Conservation (phyloP, 2,888 invertebrate genomes). For the Nemoura dubitans region DNA sequence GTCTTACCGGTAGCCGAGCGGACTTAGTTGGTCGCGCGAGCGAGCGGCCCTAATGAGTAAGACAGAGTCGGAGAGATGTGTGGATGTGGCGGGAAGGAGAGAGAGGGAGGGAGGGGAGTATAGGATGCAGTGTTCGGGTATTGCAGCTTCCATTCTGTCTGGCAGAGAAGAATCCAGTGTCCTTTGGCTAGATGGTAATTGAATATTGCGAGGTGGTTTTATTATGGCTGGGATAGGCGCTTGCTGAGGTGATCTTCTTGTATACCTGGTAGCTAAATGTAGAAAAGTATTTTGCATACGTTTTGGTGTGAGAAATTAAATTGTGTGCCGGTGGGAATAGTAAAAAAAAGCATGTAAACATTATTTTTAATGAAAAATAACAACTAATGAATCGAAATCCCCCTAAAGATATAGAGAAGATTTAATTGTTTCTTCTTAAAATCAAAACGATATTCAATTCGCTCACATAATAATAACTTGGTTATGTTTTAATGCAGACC, state of each 20-base stretch:
- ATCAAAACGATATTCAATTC: too few relatives aligned
- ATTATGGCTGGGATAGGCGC: too few relatives aligned
- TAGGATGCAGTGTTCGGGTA: not conserved
- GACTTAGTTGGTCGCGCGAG: not conserved
- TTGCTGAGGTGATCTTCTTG: too few relatives aligned
- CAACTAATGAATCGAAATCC: too few relatives aligned
- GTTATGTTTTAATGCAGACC: too few relatives aligned
- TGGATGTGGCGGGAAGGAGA: not conserved
- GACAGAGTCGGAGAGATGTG: not conserved
- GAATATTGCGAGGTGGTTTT: not conserved
- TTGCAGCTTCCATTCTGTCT: conserved; percentile 9
- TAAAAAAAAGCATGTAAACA: too few relatives aligned
- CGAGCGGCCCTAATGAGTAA: not conserved
- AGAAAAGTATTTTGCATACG: not conserved
- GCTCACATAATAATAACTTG: too few relatives aligned
- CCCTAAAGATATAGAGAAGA: too few relatives aligned
- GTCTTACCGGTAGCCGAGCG: conserved; percentile 10
- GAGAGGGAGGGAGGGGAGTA: not conserved
- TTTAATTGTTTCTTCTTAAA: too few relatives aligned
- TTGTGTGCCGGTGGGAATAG: not conserved
- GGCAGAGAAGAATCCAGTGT: not conserved
- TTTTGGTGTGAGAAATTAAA: not conserved
- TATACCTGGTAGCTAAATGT: too few relatives aligned
- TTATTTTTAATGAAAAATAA: too few relatives aligned
- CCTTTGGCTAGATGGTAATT: not conserved